Conservation (phyloP, 2,797 vertebrate species). For the Pseudomugil tenellus region DNA sequence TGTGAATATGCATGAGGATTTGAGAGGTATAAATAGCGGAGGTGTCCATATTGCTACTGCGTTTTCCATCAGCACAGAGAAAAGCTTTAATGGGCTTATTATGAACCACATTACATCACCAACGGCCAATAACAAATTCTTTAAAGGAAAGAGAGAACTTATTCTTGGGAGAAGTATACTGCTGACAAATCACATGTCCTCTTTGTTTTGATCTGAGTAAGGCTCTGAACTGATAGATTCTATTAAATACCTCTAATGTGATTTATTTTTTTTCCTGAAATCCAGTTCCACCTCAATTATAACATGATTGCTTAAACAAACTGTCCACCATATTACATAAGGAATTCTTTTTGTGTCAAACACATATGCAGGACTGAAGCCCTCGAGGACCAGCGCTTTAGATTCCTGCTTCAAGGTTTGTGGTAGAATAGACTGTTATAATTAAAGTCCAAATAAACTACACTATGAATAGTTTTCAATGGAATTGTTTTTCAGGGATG, state of each 20-base stretch:
- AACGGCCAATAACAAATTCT: conserved; percentile 82
- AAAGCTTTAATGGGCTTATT: conserved; percentile 87
- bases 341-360: neutral
- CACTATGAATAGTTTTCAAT: neutral
- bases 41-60: conserved; percentile 86
- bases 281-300: neutral
- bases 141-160: conserved; percentile 66
- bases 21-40: conserved; percentile 88
- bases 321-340: neutral
- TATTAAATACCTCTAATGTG: conserved; percentile 16
- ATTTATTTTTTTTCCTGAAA: neutral
- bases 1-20: conserved; percentile 91
- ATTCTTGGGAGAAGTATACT: conserved; percentile 59
- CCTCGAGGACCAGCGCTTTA: neutral
- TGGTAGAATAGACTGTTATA: too few relatives aligned
- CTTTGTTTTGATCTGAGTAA: conserved; percentile 40
- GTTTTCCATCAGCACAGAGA: conserved; percentile 86
- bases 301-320: neutral
- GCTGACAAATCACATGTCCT: conserved; percentile 51
- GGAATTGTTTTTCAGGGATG: neutral
- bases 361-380: neutral
- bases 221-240: conserved; percentile 22
- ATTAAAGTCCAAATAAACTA: neutral
- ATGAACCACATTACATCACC: conserved; percentile 87
- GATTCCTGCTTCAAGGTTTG: too few relatives aligned